phyloP scores from a whole-genome alignment of 2,888 invertebrate species.

The Neria commutata region DNA sequence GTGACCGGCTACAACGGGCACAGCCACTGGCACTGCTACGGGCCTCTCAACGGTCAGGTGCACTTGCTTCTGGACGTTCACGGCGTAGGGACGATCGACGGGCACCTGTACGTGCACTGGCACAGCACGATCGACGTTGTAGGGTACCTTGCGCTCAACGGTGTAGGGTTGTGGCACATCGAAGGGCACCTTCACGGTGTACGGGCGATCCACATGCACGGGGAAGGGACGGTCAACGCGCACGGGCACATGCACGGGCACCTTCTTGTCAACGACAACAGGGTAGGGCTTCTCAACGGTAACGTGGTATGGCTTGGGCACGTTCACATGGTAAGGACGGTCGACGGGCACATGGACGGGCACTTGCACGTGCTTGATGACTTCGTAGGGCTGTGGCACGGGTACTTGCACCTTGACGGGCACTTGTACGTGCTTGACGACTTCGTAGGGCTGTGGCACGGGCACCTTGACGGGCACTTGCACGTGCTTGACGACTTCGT shows the following conservation, averaged over 20 bases:
- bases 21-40: constrained; percentile 64
- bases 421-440: constrained; percentile 71
- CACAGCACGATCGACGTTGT: constrained; percentile 66
- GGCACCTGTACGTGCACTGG: constrained; percentile 71
- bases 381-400: constrained; percentile 67
- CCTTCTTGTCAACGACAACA: constrained; percentile 66
- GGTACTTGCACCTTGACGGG: constrained; percentile 72
- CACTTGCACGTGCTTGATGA: constrained; percentile 67
- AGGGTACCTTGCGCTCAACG: constrained; percentile 67
- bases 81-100: constrained; percentile 72
- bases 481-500: constrained; percentile 68
- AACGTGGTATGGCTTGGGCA: constrained; percentile 71
- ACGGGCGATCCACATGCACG: constrained; percentile 68
- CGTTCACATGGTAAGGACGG: constrained; percentile 72
- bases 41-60: constrained; percentile 41
- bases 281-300: constrained; percentile 71
- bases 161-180: constrained; percentile 71
- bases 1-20: constrained; percentile 49
- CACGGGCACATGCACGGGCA: constrained; percentile 72
- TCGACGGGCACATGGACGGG: constrained; percentile 71
- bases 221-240: constrained; percentile 72
- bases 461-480: constrained; percentile 69
- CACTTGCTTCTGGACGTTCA: constrained; percentile 66
- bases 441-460: constrained; percentile 75
- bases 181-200: constrained; percentile 64